Percentiles rank a stretch among this genome's conserved stretches.
phyloP scores from a whole-genome alignment of 1,140 invertebrate genomes.

The Drosophila lowei region DNA sequence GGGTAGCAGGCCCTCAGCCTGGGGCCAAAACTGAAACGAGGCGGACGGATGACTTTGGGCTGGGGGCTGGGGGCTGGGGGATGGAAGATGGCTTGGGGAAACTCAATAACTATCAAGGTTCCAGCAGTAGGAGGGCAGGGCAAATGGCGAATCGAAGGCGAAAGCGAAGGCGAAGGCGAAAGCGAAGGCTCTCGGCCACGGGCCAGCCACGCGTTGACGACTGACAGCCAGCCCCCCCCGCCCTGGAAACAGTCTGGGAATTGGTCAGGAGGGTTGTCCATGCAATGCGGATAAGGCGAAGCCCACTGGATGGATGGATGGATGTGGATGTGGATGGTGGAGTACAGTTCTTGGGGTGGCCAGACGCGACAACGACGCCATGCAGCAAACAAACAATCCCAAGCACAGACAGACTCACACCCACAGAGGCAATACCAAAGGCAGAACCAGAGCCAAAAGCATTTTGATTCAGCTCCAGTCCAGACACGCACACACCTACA shows the following conservation, averaged over 20 bases:
- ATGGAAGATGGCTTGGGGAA: slow-evolving; percentile 30
- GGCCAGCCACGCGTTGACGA: slow-evolving; percentile 54
- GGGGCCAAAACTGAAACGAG: slow-evolving; percentile 27
- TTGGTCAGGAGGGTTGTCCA: slow-evolving; percentile 3
- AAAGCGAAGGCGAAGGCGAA: slow-evolving; percentile 54
- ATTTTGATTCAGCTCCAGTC: too few relatives aligned
- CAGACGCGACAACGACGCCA: too few relatives aligned
- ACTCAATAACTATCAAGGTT: slow-evolving; percentile 73
- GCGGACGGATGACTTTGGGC: too few relatives aligned
- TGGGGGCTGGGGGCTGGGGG: background rate
- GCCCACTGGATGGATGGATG: too few relatives aligned
- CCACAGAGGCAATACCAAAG: too few relatives aligned
- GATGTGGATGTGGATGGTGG: too few relatives aligned
- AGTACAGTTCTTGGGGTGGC: too few relatives aligned
- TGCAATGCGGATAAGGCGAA: too few relatives aligned
- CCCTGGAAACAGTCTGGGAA: slow-evolving; percentile 42
- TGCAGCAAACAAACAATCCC: too few relatives aligned
- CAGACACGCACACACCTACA: too few relatives aligned
- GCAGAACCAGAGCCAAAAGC: too few relatives aligned
- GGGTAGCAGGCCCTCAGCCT: slow-evolving; percentile 24
- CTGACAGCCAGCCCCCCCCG: slow-evolving; percentile 62
- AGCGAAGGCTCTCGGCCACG: slow-evolving; percentile 42
- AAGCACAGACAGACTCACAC: too few relatives aligned
- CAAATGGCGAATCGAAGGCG: slow-evolving; percentile 60
- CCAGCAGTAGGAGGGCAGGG: slow-evolving; percentile 18